Conservation (phyloP, 2,797 vertebrate genomes). For the Danionella dracula region DNA sequence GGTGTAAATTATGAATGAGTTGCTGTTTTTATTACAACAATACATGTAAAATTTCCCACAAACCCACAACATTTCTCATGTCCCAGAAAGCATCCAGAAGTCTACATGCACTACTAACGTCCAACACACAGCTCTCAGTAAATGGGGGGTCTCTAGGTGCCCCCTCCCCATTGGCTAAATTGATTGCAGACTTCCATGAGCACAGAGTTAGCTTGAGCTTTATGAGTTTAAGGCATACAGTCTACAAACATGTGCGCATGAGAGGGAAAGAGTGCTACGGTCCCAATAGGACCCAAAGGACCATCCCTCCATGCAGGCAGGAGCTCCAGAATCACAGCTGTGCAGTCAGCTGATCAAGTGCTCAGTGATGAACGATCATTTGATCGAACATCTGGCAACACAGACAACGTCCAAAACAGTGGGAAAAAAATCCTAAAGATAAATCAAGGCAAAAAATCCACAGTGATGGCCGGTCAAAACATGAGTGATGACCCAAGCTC, state of each 20-base stretch:
- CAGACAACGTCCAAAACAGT: not conserved
- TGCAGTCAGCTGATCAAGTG: constrained; percentile 23
- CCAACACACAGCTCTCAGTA: not conserved
- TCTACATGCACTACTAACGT: not conserved
- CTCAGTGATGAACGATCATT: not conserved
- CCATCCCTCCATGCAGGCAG: constrained; percentile 34
- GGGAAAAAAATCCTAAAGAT: not conserved
- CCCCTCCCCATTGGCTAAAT: constrained; percentile 12
- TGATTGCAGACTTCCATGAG: constrained; percentile 40
- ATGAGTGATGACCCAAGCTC: too few species aligned
- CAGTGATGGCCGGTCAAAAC: too few species aligned
- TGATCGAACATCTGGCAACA: constrained; percentile 7
- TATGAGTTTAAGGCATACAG: constrained; percentile 46
- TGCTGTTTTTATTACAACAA: constrained; percentile 46
- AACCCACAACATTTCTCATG: constrained; percentile 45
- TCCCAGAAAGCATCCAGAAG: too few species aligned
- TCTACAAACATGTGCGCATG: constrained; percentile 43
- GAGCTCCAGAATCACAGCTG: constrained; percentile 40
- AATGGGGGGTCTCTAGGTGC: constrained; percentile 25
- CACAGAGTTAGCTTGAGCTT: constrained; percentile 23
- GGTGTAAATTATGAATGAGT: too few species aligned
- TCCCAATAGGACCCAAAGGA: constrained; percentile 46
- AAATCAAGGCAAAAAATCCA: too few species aligned
- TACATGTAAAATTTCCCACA: constrained; percentile 38
- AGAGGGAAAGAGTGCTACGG: constrained; percentile 11